Conservation (phyloP, 2,113 vertebrate genomes). For the Salminus brasiliensis region DNA sequence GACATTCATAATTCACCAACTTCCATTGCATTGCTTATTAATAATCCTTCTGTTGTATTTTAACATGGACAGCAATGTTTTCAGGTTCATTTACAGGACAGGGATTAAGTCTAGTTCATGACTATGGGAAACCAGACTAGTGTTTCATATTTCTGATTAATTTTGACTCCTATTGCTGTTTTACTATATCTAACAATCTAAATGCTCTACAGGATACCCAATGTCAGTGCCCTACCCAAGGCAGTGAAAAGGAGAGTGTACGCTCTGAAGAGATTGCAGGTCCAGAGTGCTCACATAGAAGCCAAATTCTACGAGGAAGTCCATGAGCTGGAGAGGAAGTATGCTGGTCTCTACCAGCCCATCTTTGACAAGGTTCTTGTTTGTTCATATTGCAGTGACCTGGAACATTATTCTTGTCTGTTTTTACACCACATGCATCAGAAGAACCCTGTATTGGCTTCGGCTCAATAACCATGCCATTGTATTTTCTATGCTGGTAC, state of each 20-base stretch:
- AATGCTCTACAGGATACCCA: slow-evolving; percentile 26
- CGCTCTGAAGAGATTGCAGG: slow-evolving; percentile 94
- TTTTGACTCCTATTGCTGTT: too few species aligned
- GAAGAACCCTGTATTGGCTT: neutral
- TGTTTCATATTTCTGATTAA: neutral
- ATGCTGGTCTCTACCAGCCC: slow-evolving; percentile 90
- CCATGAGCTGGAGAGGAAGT: slow-evolving; percentile 95
- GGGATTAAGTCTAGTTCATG: too few species aligned
- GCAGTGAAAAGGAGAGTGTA: slow-evolving; percentile 92
- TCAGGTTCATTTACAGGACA: too few species aligned
- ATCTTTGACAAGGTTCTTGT: slow-evolving; percentile 90
- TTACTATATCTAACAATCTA: neutral
- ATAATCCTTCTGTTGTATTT: neutral
- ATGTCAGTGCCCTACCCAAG: slow-evolving; percentile 87
- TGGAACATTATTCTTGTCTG: neutral
- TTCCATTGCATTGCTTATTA: neutral
- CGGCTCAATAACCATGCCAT: neutral
- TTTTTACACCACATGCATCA: neutral
- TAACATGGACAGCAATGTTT: neutral
- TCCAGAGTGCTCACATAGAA: slow-evolving; percentile 93
- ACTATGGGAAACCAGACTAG: too few species aligned
- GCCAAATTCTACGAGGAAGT: slow-evolving; percentile 98
- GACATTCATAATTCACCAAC: neutral
- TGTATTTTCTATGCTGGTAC: neutral
- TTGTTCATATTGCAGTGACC: neutral